A percentile compares a stretch with the other conserved stretches of the same genome.
Conservation (phyloP, 2,888 invertebrate genomes). For the Drosophila anomelani region DNA sequence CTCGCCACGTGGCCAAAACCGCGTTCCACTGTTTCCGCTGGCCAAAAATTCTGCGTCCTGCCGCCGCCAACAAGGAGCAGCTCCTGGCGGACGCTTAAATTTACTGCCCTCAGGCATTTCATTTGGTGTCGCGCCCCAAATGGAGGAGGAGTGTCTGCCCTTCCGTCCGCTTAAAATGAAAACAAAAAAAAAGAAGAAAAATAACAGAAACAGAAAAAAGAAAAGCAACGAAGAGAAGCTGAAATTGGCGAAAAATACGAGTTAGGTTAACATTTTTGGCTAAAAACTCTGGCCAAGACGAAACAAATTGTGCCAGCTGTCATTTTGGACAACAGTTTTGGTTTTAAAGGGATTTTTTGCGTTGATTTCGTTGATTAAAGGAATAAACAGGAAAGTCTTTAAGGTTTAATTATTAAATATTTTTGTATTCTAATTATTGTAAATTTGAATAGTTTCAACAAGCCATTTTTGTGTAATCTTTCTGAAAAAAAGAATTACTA, state of each 20-base stretch:
- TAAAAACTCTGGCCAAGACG: constrained; percentile 3
- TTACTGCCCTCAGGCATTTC: constrained; percentile 78
- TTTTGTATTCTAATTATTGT: no score
- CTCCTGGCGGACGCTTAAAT: constrained; percentile 59
- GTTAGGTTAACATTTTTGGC: constrained; percentile 23
- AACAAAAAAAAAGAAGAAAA: constrained; percentile 43
- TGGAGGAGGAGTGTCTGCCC: constrained; percentile 34
- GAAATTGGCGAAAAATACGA: constrained; percentile 11
- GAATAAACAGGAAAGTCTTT: not conserved
- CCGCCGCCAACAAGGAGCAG: constrained; percentile 21
- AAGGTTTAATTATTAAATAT: not conserved
- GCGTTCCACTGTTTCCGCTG: constrained; percentile 33
- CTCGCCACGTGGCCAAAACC: constrained; percentile 66
- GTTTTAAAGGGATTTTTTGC: not conserved
- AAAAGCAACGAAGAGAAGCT: not conserved
- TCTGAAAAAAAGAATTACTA: no score
- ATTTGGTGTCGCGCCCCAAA: constrained; percentile 54
- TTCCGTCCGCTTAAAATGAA: constrained; percentile 45
- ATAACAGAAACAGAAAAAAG: constrained; percentile 7
- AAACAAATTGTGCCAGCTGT: constrained; percentile 2
- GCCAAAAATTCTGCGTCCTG: constrained; percentile 12
- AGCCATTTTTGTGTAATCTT: no score
- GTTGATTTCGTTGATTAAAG: not conserved
- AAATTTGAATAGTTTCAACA: no score
- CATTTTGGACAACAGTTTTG: not conserved